Evolutionary conservation across 1,140 invertebrate species (phyloP), one percentile per base, ranked within the genome.

Genomic region (Bombyx mandarina): DNA sequence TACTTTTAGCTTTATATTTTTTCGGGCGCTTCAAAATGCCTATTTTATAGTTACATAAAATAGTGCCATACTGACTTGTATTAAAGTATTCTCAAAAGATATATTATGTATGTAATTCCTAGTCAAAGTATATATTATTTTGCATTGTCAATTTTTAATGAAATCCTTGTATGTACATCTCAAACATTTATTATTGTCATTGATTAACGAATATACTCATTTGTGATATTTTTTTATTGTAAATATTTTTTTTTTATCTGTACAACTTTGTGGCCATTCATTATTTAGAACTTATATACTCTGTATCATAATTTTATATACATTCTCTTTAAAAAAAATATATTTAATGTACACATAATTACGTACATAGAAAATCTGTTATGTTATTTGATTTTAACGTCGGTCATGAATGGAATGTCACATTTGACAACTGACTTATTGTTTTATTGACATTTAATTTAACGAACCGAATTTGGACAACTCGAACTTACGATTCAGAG

Each of bases 231-330:
- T 64, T 60, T 46, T 56, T 63, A 67, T 75, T 84, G 77, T 84
- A 84, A 79, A 84, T 84, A 81, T 73, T 63, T 69, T 69, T 51
- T 47, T 47, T 47, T 56, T 76, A 75, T 72, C 76, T 75, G 69
- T 80, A 71, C 69, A 60, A 63, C 71, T 56, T 71, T 67, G 82
- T 82, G 80, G 82, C 82, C 82, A 85, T 85, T 78, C 57, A 65
- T 57, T 66, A 47, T 61, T 56, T 63, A 67, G 43, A 54, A 45
- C 43, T 46, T 44, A 54, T 61, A 54, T 61, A 62, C 52, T 75
- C 61, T 55, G 58, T 58, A 35, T 51, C 50, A 61, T 65, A 35
- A 35, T 35, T 35, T 35, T 35, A 35, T 35, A 3, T 35, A 35
- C 26, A 35, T 35, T 35, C 26, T 35, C 26, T 35, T 35, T 35